Conservation (phyloP, 2,797 vertebrate species). For the Bryconaethiops microstoma region DNA sequence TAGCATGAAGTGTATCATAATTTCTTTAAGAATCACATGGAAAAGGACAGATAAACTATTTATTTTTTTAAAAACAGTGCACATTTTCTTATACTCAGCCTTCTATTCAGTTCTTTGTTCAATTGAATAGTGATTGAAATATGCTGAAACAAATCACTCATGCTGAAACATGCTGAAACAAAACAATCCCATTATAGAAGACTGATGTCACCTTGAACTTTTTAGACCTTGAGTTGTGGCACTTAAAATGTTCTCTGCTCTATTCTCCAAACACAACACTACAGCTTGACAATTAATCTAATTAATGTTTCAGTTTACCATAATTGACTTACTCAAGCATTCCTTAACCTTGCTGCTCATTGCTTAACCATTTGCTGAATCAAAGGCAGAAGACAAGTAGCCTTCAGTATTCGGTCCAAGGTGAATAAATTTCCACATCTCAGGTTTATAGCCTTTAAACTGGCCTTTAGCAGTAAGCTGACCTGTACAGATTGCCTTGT, state of each 20-base stretch:
- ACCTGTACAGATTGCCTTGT: not conserved
- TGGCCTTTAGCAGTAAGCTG: not conserved
- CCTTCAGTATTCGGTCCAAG: not conserved
- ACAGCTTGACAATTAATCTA: constrained; percentile 4
- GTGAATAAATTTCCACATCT: constrained; percentile 8
- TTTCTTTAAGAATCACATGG: too few relatives aligned
- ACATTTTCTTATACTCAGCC: too few relatives aligned
- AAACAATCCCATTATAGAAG: not conserved
- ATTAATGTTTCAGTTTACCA: constrained; percentile 13
- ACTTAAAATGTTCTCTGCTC: not conserved
- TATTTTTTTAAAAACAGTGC: too few relatives aligned
- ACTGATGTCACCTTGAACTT: not conserved
- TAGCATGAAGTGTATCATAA: too few relatives aligned
- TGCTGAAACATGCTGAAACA: too few relatives aligned
- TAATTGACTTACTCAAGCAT: constrained; percentile 17
- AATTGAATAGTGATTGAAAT: too few relatives aligned
- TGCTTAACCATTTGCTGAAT: not conserved
- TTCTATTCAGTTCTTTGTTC: too few relatives aligned
- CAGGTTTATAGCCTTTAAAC: constrained; percentile 28
- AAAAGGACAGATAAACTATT: too few relatives aligned
- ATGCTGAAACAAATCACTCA: not conserved
- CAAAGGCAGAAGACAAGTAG: too few relatives aligned
- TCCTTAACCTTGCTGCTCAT: constrained; percentile 2
- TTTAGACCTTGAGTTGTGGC: not conserved
- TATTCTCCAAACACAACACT: constrained; percentile 12